Conservation (phyloP, 2,113 vertebrate species). For the Semnornis frantzii region DNA sequence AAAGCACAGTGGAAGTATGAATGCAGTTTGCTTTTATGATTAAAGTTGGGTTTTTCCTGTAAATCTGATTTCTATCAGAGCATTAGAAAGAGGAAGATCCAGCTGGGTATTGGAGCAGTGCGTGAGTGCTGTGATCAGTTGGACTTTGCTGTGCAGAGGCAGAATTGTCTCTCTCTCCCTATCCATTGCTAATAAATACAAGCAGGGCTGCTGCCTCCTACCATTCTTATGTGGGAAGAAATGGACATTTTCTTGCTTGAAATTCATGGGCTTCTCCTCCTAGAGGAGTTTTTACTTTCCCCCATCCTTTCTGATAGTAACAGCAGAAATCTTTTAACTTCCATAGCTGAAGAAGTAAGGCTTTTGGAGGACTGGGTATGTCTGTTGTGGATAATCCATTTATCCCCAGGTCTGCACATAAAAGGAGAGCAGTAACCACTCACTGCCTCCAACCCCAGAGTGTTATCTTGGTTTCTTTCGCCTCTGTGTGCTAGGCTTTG, state of each 20-base stretch:
- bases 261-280: background rate
- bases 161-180: background rate
- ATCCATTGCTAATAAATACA: background rate
- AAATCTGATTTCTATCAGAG: background rate
- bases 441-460: background rate
- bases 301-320: background rate
- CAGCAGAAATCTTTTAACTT: background rate
- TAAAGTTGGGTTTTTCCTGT: background rate
- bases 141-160: background rate
- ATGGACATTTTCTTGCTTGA: constrained; percentile 18
- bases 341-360: background rate
- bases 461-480: background rate
- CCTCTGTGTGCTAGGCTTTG: background rate
- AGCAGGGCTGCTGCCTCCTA: background rate
- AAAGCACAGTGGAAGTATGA: background rate
- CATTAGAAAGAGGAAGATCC: background rate
- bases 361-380: background rate
- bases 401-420: background rate
- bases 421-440: background rate
- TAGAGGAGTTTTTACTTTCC: background rate
- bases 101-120: background rate
- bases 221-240: background rate
- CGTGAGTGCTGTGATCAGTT: background rate
- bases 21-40: background rate
- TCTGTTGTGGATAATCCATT: background rate